Conservation (phyloP, 2,113 vertebrate genomes). For the Thermophis baileyi region DNA sequence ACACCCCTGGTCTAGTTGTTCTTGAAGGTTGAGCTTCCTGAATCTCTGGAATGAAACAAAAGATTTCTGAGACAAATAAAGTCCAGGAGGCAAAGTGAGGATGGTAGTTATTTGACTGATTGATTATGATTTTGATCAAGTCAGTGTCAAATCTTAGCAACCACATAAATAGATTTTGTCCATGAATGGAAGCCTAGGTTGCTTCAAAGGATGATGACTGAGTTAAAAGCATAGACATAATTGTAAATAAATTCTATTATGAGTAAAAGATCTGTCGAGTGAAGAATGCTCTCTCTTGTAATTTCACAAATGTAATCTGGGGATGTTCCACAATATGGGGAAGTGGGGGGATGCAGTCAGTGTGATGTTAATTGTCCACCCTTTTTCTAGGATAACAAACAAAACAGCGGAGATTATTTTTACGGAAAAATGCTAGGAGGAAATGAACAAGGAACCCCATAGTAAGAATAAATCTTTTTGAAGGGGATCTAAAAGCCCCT, state of each 20-base stretch:
- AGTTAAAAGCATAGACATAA: neutral
- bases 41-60: neutral
- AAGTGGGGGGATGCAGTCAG: neutral
- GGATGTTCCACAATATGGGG: neutral
- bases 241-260: neutral
- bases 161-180: neutral
- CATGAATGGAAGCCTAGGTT: neutral
- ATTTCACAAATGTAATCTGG: neutral
- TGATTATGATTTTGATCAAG: neutral
- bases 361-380: neutral
- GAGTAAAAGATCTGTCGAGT: neutral
- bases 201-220: neutral
- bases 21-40: neutral
- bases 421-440: neutral
- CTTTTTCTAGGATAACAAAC: neutral
- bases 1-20: neutral
- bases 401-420: neutral
- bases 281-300: neutral
- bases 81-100: neutral
- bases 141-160: neutral
- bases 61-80: neutral
- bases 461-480: neutral
- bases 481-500: neutral
- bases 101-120: neutral
- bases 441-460: neutral